A percentile compares a stretch with the other conserved stretches of the same genome.
Evolutionary conservation across 2,888 invertebrate species (phyloP).

Genomic region (Micoletzkya japonica): DNA sequence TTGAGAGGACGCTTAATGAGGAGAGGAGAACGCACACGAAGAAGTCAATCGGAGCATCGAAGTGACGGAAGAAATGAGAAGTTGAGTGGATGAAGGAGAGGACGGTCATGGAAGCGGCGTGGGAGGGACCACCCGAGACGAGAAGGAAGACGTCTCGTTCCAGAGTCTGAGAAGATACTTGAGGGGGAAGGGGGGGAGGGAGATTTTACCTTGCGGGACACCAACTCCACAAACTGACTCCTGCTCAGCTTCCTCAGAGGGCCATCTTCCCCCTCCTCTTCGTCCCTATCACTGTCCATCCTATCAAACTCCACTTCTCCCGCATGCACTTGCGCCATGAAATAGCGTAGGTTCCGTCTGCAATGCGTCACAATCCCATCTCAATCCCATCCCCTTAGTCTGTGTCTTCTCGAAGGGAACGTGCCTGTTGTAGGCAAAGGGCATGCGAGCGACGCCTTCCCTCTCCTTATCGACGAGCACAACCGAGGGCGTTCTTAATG

Average conservation of each 20-base stretch:
- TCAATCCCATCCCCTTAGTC: neutral
- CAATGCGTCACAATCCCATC: too few relatives aligned
- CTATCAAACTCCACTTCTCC: too few relatives aligned
- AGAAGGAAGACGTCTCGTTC: neutral
- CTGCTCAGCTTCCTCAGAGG: neutral
- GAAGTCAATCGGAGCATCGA: neutral
- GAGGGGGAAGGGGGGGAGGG: neutral
- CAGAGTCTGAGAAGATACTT: neutral
- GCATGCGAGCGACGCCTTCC: too few relatives aligned
- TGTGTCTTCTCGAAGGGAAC: neutral
- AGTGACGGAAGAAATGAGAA: conserved; percentile 2
- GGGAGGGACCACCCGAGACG: conserved; percentile 17
- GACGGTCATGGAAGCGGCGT: conserved; percentile 3
- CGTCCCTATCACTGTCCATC: neutral
- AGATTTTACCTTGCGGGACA: neutral
- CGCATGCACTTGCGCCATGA: too few relatives aligned
- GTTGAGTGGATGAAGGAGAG: conserved; percentile 1
- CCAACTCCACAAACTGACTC: neutral
- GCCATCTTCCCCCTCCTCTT: neutral
- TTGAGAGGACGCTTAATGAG: neutral
- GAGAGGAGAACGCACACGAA: neutral
- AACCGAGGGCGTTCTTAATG: too few relatives aligned
- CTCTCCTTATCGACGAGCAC: too few relatives aligned
- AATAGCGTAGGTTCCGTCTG: too few relatives aligned
- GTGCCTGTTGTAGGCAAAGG: too few relatives aligned